Evolutionary conservation across 2,113 vertebrate species (phyloP), one percentile per base, ranked within the genome.

Genomic region (Scomber japonicus): DNA sequence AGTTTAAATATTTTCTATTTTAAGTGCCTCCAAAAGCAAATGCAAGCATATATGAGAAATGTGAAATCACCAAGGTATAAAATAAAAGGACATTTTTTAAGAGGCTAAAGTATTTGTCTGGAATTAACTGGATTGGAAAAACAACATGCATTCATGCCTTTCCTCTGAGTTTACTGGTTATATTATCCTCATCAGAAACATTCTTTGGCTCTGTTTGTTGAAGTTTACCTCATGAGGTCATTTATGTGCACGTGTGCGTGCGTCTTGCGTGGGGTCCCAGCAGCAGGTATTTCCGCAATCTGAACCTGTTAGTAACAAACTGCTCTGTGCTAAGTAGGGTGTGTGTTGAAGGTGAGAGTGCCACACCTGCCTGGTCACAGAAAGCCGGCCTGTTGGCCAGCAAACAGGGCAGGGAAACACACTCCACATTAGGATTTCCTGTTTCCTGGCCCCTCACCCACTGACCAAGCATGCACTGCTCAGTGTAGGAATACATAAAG

Each of bases 341-440:
- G 63, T 66, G 66, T 69, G 44, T 27, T 31, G 4, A 70, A 55
- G 27, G 81, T 51, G 61, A 73, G 50, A 63, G 55, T 31, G 71
- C 45, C 69, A 57, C 78, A 31, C 71, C 64, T 72, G 1, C 46
- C 53, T 30, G 68, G 45, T 30, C 45, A 86, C 73, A 81, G 53
- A 88, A 57, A 50, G 19, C 69, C 9, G 0, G 35, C 51, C 30
- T 78, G 70, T 81, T 74, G 30, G 2, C 45, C 19, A 19, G 1
- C 48, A 14, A 35, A 45, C 62, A 30, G 19, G 57, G n/a, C 66
- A 67, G n/a, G 46, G 64, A 35, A 62, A 57, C 74, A 78, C 44
- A 74, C 48, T 59, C 40, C 45, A 24, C 15, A n/a, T 66, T 56
- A 40, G 50, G 40, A 86, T 77, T 87, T 90, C 88, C 88, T 75